These are phyloP conservation scores for Arizona elegans DNA, from an alignment of 2,113 vertebrate species.

Conservation along the genomic window DNA sequence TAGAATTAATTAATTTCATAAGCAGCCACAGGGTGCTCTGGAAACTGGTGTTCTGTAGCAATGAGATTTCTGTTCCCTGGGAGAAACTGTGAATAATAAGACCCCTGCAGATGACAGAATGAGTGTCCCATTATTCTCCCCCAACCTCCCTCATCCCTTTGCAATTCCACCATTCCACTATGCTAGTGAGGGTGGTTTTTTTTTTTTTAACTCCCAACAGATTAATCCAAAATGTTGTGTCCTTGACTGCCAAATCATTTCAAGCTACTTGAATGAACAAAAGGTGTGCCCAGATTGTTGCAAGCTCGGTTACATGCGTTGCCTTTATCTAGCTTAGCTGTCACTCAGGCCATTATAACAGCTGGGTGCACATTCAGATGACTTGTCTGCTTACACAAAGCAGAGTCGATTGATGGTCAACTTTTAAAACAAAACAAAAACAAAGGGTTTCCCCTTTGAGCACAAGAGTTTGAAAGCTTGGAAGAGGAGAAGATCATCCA, in stretches of 20 bases:
- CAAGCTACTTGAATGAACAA: constrained; percentile 80
- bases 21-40: neutral
- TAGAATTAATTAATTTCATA: neutral
- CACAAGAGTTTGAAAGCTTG: neutral
- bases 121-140: constrained; percentile 11
- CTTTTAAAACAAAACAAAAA: constrained; percentile 60
- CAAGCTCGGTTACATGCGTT: constrained; percentile 69
- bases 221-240: constrained; percentile 84
- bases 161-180: constrained; percentile 54
- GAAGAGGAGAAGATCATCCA: constrained; percentile 52
- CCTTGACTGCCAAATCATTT: constrained; percentile 88
- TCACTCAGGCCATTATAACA: constrained; percentile 81
- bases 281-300: constrained; percentile 80
- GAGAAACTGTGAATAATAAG: constrained; percentile 63
- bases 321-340: constrained; percentile 82
- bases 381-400: constrained; percentile 77
- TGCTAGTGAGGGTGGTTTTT: constrained; percentile 57
- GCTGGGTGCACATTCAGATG: constrained; percentile 76
- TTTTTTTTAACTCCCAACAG: constrained; percentile 73
- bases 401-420: constrained; percentile 70
- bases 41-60: constrained; percentile 53
- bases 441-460: neutral
- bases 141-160: constrained; percentile 62
- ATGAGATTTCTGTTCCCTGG: constrained; percentile 54
- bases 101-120: constrained; percentile 41